Base-by-base conservation (phyloP, 64 coral and sea anemone species). In the Montipora capricornis region DNA sequence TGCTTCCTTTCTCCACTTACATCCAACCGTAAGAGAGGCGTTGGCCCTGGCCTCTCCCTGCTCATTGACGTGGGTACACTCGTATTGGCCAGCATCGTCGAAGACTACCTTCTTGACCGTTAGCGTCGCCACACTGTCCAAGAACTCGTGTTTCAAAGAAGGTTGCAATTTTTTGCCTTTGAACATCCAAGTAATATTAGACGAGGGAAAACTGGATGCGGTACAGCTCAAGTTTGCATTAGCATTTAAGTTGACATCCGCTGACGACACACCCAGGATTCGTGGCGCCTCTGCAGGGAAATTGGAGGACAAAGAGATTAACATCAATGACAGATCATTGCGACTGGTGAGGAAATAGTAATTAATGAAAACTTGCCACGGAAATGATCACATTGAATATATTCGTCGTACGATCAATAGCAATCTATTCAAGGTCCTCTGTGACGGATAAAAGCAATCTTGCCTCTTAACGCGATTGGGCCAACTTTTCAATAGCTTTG, bases 161-260 rank as follows among this genome's bases (percentile, higher is more conserved):
- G 44, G 6, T 8, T 13, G 47, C 19, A 97, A 8, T 5, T 83
- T 74, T 17, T 81, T 84, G n/a, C 90, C 90, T 49, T 97, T 82
- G 17, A 88, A 91, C 57, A 78, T 97, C 95, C 95, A 97, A 0
- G 92, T 97, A n/a, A 92, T 83, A n/a, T 97, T 97, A n/a, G 92
- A 85, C 47, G 79, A 46, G 37, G 95, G 95, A 26, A 48, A 92
- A 83, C 95, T 94, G 24, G 75, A 82, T 4, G 92, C 89, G 11
- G 17, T 46, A 74, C 95, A 97, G 37, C 14, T 47, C 13, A 97
- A 74, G 7, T 80, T 78, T 4, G 79, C 95, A 20, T 64, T 75
- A 19, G 75, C 66, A 44, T 73, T 83, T 15, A 49, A 22, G 20
- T 64, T 77, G 6, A 88, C 95, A 84, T 84, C 80, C 22, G 90